Evolutionary conservation across 2,888 invertebrate species (phyloP).

Genomic region (Cremastobaeus sp.): DNA sequence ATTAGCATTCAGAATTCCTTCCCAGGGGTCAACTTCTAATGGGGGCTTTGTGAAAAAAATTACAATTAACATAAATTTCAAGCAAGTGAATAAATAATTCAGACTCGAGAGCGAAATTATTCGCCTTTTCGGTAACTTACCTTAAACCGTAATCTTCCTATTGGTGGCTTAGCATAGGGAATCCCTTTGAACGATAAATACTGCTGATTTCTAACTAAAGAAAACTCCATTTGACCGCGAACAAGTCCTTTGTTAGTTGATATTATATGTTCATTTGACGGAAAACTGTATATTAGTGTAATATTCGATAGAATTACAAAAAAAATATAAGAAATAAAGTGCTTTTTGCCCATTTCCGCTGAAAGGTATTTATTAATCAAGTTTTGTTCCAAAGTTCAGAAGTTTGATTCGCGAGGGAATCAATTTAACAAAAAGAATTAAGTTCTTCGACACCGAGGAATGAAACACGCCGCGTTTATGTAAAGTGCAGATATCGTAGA

Average conservation of each 20-base stretch:
- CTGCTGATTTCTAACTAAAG: slow-evolving; percentile 1
- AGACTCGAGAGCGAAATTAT: not conserved
- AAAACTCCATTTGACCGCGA: slow-evolving; percentile 63
- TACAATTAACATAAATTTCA: not conserved
- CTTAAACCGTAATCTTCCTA: slow-evolving; percentile 66
- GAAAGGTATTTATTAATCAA: no score
- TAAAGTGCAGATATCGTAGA: slow-evolving; percentile 5
- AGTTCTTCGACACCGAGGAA: not conserved
- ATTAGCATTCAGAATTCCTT: slow-evolving; percentile 46
- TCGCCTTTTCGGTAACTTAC: slow-evolving; percentile 45
- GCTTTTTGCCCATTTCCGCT: not conserved
- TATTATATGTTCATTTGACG: not conserved
- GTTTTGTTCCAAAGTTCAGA: no score
- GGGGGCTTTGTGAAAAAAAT: slow-evolving; percentile 57
- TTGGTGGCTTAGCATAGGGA: slow-evolving; percentile 65
- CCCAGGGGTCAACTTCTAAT: slow-evolving; percentile 62
- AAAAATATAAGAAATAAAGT: not conserved
- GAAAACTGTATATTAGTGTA: not conserved
- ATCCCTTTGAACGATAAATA: slow-evolving; percentile 67
- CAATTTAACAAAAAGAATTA: not conserved
- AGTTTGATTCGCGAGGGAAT: not conserved
- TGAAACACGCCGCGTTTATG: no score
- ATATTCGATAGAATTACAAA: not conserved
- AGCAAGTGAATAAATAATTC: not conserved
- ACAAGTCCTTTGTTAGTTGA: slow-evolving; percentile 47